Conservation (phyloP, 2,888 invertebrate genomes). For the Drosophila merina region DNA sequence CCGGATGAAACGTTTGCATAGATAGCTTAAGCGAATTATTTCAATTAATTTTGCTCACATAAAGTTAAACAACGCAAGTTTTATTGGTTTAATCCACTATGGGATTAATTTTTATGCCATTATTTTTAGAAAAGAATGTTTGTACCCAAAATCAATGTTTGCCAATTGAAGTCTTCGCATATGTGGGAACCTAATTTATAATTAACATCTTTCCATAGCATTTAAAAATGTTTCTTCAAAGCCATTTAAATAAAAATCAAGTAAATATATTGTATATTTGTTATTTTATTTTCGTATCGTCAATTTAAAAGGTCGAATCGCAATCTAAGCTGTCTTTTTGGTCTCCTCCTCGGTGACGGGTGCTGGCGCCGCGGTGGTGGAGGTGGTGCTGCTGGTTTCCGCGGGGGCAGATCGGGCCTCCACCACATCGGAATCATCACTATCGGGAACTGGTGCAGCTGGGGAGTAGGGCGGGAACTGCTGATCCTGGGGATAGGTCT, state of each 20-base stretch:
- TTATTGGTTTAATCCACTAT: too few relatives aligned
- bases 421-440: constrained; percentile 76
- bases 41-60: not conserved
- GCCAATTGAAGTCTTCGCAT: too few relatives aligned
- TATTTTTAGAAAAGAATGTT: too few relatives aligned
- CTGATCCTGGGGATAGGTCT: constrained; percentile 65
- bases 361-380: constrained; percentile 62
- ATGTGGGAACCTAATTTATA: not conserved
- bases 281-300: constrained; percentile 17
- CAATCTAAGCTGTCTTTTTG: constrained; percentile 56
- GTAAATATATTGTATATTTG: not conserved
- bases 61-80: not conserved
- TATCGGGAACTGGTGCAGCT: constrained; percentile 43
- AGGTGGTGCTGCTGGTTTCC: constrained; percentile 53
- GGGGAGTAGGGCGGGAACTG: constrained; percentile 68
- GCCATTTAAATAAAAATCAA: not conserved
- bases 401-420: constrained; percentile 70
- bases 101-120: too few relatives aligned
- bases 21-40: constrained; percentile 9
- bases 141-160: too few relatives aligned
- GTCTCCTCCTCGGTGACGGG: constrained; percentile 61
- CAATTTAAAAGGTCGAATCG: constrained; percentile 7
- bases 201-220: not conserved
- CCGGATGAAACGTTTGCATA: not conserved
- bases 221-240: not conserved